Evolutionary conservation across 2,113 vertebrate species (phyloP), one percentile per base, ranked within the genome.

Genomic region (Struthio camelus): DNA sequence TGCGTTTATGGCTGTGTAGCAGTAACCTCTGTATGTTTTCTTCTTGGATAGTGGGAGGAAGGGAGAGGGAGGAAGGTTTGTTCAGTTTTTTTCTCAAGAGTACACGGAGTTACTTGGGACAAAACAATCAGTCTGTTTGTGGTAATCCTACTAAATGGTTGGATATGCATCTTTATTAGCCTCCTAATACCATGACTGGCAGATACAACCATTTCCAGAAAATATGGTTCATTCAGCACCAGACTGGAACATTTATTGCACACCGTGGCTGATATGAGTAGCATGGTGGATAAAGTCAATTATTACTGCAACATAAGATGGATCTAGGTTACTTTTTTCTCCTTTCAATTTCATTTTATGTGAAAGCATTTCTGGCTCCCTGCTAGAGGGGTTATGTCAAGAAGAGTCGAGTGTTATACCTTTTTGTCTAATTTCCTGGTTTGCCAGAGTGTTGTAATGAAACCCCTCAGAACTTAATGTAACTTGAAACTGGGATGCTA

Each of bases 271-370:
- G 82, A 62, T 89, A 48, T 25, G 44, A 69, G 32, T 77, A 80
- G n/a, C 67, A 32, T 56, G 34, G 54, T 8, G n/a, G 62, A 82
- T 86, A 78, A 80, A 91, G 89, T 81, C 50, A 90, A 85, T 91
- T 93, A 93, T 87, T 90, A 79, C 46, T 89, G 62, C 65, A 86
- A 38, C 25, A 78, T 23, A 42, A 73, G 30, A 83, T 73, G 59
- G 32, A 80, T 77, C 53, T 48, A 67, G 48, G 62, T 65, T 65
- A 65, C 7, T 0, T 3, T 18, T 27, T 77, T 93, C 59, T 9
- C 46, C 34, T 89, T 85, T 87, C 34, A 22, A 90, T 96, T 95
- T 95, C 34, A 81, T 93, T 96, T 87, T 79, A 87, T 91, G 84
- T 85, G 71, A 72, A 90, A 92, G 32, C 67, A 64, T 83, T 94